Percentiles rank a stretch among this genome's conserved stretches.
phyloP scores from a whole-genome alignment of 2,797 vertebrate genomes.

The Gadopsis marmoratus region DNA sequence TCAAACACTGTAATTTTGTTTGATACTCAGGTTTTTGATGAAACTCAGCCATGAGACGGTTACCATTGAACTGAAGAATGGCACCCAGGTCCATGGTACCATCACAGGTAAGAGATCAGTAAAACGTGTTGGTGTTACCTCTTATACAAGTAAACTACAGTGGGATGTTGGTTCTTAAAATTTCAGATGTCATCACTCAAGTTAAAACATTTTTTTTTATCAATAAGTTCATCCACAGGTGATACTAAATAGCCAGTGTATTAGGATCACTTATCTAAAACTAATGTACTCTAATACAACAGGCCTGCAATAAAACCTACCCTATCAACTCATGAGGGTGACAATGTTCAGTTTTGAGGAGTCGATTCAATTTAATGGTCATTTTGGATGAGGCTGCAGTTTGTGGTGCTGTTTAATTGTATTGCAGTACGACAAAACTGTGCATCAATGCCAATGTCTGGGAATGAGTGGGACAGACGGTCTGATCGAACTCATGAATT shows the following conservation, averaged over 20 bases:
- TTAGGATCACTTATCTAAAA: too few species aligned
- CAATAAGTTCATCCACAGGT: not conserved
- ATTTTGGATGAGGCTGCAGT: not conserved
- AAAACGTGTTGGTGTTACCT: not conserved
- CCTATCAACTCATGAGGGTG: not conserved
- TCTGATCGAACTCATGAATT: not conserved
- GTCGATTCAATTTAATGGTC: not conserved
- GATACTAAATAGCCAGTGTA: not conserved
- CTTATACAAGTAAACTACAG: not conserved
- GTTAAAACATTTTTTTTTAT: not conserved
- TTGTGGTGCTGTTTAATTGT: not conserved
- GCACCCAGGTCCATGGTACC: constrained; percentile 98
- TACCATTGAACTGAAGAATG: constrained; percentile 98
- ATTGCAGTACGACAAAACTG: not conserved
- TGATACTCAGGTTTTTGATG: constrained; percentile 93
- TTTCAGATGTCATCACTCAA: not conserved
- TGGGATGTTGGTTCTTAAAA: not conserved
- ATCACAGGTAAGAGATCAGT: constrained; percentile 90
- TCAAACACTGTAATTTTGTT: too few species aligned
- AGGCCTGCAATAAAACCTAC: not conserved
- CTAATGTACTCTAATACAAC: not conserved
- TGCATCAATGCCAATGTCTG: not conserved
- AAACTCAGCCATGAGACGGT: constrained; percentile 99
- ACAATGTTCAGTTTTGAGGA: not conserved
- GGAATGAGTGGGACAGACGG: too few species aligned